Evolutionary conservation across 2,113 vertebrate genomes (phyloP), one percentile per base, ranked within the genome.

Genomic region (Sinocyclocheilus maitianheensis): DNA sequence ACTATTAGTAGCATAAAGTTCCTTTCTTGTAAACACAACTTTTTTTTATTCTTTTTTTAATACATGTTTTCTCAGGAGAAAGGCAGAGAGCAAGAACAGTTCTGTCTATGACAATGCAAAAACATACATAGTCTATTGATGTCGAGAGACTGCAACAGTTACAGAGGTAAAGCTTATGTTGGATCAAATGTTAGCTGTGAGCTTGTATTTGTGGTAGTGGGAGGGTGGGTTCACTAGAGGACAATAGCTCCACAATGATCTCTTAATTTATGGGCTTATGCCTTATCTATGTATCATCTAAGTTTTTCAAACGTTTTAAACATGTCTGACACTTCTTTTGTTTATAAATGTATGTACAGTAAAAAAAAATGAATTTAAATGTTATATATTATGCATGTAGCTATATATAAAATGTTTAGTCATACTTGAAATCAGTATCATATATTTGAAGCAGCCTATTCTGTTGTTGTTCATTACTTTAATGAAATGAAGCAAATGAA

Each of bases 181-280:
- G 79, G 91, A 91, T 92, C 89, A 90, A 90, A 91, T 90, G 88
- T 91, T 91, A 90, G 89, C 88, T 63, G 51, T 79, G 18, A 75
- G 55, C 34, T 72, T 83, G 48, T 87, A 62, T 69, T 48, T 83
- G 71, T 83, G 78, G 80, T 26, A 43, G 74, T 60, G 80, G 24
- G 60, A 77, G 43, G 43, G 90, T 88, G 85, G 86, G 34, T 79
- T 88, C 86, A 90, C 89, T 89, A 85, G 89, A 91, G 92, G 92
- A 93, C 93, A 94, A 92, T 92, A 85, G 91, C 89, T 90, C 87
- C 90, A 91, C 71, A 92, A 88, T 94, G 94, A 95, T 94, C 93
- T 94, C 92, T 94, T 95, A 93, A 94, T 94, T 94, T 94, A 94
- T 94, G 93, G 91, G 90, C 53, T 90, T 86, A 85, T 89, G 78